Percentiles rank a stretch among this genome's conserved stretches.
These are phyloP conservation scores for Cassiopea xamachana DNA, from an alignment of 30 jellyfish, hydroid and myxozoan genomes.

Conservation along the genomic window DNA sequence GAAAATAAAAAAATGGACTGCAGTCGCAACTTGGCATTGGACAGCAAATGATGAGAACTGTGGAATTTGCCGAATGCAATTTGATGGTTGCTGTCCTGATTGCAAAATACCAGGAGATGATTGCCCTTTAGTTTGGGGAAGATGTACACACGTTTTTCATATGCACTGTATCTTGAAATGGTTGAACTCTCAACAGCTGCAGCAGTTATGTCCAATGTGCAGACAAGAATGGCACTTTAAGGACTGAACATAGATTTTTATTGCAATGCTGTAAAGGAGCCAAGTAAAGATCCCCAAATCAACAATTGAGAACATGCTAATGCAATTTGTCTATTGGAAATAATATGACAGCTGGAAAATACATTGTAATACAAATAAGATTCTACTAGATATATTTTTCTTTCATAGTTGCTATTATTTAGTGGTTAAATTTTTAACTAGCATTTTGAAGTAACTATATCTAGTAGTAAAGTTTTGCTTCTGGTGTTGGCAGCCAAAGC, in stretches of 20 bases:
- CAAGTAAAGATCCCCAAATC: too few relatives aligned
- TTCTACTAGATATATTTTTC: background rate
- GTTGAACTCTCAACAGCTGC: constrained; percentile 94
- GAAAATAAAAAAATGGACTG: constrained; percentile 91
- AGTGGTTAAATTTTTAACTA: too few relatives aligned
- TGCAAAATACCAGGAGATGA: constrained; percentile 99
- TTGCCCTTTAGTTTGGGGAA: constrained; percentile 99
- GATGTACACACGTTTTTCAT: constrained; percentile 96
- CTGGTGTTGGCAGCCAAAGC: too few relatives aligned
- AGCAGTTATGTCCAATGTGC: constrained; percentile 97
- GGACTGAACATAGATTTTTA: constrained; percentile 43
- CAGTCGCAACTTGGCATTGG: constrained; percentile 99
- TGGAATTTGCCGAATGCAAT: constrained; percentile 98
- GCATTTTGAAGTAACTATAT: too few relatives aligned
- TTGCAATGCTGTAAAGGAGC: too few relatives aligned
- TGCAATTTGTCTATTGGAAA: background rate
- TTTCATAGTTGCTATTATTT: too few relatives aligned
- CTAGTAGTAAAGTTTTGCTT: too few relatives aligned
- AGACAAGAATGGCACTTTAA: constrained; percentile 98
- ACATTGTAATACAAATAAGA: background rate
- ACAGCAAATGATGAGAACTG: constrained; percentile 97
- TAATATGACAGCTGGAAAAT: background rate
- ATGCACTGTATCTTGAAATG: constrained; percentile 98
- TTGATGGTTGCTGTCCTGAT: constrained; percentile 99
- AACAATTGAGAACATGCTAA: too few relatives aligned